Base-by-base conservation (phyloP, 2,113 vertebrate genomes). In the Macquaria australasica region DNA sequence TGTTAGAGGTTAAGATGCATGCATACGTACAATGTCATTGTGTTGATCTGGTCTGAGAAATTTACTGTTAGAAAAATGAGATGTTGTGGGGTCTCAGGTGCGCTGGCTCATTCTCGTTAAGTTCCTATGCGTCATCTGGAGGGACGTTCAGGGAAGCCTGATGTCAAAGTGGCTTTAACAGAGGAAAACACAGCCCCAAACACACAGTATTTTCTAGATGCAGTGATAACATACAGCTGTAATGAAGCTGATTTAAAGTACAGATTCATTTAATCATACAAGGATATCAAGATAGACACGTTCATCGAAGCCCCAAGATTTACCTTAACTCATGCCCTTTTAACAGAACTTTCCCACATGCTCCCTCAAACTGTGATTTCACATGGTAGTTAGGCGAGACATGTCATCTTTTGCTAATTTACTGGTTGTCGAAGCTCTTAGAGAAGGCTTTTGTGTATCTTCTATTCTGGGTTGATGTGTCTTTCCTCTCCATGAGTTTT, bases 81-180 rank as follows among this genome's bases (percentile, higher is more conserved):
- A 74, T 55, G 58, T 82, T 81, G 58, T 15, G 39, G 55, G 69
- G 90, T 87, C 93, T 84, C 94, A 95, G 94, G 89, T 94, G 94
- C 81, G 20, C 83, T 12, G 73, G 55, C 67, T 79, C 50, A 5
- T 88, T 90, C 85, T 89, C 55, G 59, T 92, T 87, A 89, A 87
- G 55, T 34, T 63, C 12, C 6, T 67, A 41, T 88, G 83, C 69
- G 59, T 93, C 88, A 84, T 91, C 63, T 55, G 25, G 83, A 73
- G 28, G 53, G 67, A 82, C 50, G 70, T 79, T 84, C 50, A 8
- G 59, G 59, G 34, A 84, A 76, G 53, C 31, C 51, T 74, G 0
- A 92, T 88, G 87, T 91, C 86, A 91, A n/a, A 79, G 75, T 78
- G 85, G 51, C 90, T 91, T 85, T 67, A 51, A 68, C 53, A 34